Percentiles rank a stretch among this genome's conserved stretches.
These are phyloP conservation scores for Vulpes ferrilata DNA, from an alignment of 2,113 vertebrate species.

Conservation along the genomic window DNA sequence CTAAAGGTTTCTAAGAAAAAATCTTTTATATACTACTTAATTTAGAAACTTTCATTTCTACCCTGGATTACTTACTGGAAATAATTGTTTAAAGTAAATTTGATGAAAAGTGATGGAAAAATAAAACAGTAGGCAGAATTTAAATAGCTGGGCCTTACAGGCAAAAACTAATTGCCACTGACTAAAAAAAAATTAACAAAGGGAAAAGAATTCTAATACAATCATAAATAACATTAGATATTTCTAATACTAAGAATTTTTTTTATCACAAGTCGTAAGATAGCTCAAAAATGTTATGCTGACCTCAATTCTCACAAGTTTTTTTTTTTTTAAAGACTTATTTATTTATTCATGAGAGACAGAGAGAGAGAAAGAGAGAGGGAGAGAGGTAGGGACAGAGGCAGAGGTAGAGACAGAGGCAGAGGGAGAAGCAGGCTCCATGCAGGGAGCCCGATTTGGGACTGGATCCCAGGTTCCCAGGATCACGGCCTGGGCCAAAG, in stretches of 20 bases:
- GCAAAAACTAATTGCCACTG: slow-evolving; percentile 36
- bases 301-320: not conserved
- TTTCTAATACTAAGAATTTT: not conserved
- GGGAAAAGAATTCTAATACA: not conserved
- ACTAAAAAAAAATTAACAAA: not conserved
- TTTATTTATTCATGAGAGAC: no score
- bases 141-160: slow-evolving; percentile 27
- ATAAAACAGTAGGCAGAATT: slow-evolving; percentile 50
- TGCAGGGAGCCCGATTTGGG: no score
- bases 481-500: no score
- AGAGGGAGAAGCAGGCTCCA: no score
- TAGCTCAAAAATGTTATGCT: not conserved
- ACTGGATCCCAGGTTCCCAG: no score
- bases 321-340: no score
- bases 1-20: slow-evolving; percentile 29
- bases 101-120: slow-evolving; percentile 9
- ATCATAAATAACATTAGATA: not conserved
- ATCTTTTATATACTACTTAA: not conserved
- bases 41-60: slow-evolving; percentile 17
- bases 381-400: no score
- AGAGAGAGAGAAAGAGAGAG: no score
- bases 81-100: slow-evolving; percentile 25
- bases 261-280: not conserved
- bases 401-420: no score
- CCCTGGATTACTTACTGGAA: slow-evolving; percentile 43